Percentiles rank a stretch among this genome's conserved stretches.
Conservation (phyloP, 2,797 vertebrate genomes). For the Peromyscus nudipes region DNA sequence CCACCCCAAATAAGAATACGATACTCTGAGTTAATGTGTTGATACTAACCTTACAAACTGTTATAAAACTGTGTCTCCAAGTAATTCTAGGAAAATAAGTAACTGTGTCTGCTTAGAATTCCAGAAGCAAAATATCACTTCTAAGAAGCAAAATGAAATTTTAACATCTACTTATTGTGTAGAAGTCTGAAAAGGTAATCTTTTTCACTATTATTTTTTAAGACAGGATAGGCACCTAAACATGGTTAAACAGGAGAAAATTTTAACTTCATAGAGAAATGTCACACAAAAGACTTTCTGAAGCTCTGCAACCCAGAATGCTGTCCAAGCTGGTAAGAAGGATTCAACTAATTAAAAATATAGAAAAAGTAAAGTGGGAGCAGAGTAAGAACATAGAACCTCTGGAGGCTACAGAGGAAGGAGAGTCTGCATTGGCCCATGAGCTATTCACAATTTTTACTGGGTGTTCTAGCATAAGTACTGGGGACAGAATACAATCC, state of each 20-base stretch:
- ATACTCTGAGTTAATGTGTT: slow-evolving; percentile 1
- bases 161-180: background rate
- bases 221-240: background rate
- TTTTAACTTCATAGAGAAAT: background rate
- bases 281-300: background rate
- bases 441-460: background rate
- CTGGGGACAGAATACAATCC: background rate
- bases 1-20: background rate
- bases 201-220: background rate
- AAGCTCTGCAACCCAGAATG: background rate
- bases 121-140: background rate
- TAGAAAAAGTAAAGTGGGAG: background rate
- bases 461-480: background rate
- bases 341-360: background rate
- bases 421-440: background rate
- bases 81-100: slow-evolving; percentile 6
- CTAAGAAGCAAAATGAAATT: background rate
- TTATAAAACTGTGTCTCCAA: background rate
- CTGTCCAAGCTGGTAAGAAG: background rate
- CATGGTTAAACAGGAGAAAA: background rate
- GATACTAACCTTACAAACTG: background rate
- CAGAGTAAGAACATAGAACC: background rate
- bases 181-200: slow-evolving; percentile 21
- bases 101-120: background rate
- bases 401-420: background rate